Evolutionary conservation across 2,113 vertebrate species (phyloP).

Genomic region (Mesoclemmys tuberculata): DNA sequence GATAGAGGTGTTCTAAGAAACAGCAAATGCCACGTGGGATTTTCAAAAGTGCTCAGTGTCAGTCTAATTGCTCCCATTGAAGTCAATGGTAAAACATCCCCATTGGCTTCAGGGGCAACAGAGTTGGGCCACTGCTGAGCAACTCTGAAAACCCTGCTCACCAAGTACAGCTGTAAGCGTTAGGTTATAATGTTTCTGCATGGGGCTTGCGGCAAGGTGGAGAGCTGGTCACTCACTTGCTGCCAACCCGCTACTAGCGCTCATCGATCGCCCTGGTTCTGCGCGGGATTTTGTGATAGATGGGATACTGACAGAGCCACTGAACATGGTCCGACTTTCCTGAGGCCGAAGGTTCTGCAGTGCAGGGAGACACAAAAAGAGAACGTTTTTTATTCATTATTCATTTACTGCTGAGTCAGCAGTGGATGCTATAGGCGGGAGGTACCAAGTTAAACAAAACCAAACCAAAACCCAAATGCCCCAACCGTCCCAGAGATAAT

Average conservation of each 20-base stretch:
- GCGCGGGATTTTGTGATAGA: conserved; percentile 93
- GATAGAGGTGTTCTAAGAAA: background rate
- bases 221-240: conserved; percentile 86
- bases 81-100: background rate
- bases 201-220: background rate
- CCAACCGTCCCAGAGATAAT: conserved; percentile 1
- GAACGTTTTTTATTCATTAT: background rate
- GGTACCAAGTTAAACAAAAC: background rate
- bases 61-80: background rate
- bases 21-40: background rate
- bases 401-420: background rate
- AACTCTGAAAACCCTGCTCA: background rate
- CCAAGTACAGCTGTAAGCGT: background rate
- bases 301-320: conserved; percentile 97
- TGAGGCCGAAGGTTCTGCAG: conserved; percentile 92
- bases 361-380: conserved; percentile 46
- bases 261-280: conserved; percentile 97
- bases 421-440: background rate
- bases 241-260: conserved; percentile 94
- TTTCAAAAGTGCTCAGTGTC: background rate
- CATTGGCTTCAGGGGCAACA: background rate
- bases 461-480: background rate
- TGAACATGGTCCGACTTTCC: conserved; percentile 93
- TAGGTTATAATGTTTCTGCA: background rate
- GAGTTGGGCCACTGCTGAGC: background rate